phyloP scores from a whole-genome alignment of 1,140 invertebrate species.

The Cryptotermes secundus region DNA sequence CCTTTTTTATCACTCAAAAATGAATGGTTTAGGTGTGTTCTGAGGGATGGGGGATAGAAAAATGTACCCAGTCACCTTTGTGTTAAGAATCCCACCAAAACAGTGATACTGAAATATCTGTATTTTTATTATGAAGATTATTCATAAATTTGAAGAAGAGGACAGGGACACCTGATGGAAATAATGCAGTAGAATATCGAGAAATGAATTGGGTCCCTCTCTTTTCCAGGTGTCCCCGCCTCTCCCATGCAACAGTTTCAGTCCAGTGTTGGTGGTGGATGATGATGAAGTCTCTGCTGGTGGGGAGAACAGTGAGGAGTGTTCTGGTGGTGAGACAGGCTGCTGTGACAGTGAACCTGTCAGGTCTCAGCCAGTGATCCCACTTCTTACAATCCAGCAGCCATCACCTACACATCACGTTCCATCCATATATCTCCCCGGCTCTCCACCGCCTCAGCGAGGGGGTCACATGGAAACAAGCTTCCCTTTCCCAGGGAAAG shows the following conservation, averaged over 20 bases:
- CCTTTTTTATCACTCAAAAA: too few relatives aligned
- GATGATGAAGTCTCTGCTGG: constrained; percentile 9
- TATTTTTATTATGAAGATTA: too few relatives aligned
- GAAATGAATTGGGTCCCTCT: too few relatives aligned
- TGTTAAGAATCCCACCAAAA: too few relatives aligned
- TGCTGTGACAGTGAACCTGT: neutral
- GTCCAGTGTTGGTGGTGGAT: neutral
- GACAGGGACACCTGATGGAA: too few relatives aligned
- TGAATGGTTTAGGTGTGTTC: too few relatives aligned
- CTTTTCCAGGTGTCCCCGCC: neutral
- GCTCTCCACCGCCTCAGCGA: constrained; percentile 61
- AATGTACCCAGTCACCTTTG: too few relatives aligned
- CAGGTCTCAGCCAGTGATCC: constrained; percentile 51
- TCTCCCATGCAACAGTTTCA: neutral
- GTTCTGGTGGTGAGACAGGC: neutral
- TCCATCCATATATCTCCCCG: constrained; percentile 48
- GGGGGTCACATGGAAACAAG: constrained; percentile 40
- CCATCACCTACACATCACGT: constrained; percentile 56
- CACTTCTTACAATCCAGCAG: constrained; percentile 60
- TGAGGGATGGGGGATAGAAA: too few relatives aligned
- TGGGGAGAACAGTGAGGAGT: neutral
- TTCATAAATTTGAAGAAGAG: too few relatives aligned
- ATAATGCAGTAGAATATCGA: too few relatives aligned
- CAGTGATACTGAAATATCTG: too few relatives aligned
- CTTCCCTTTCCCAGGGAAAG: constrained; percentile 48